A percentile compares a stretch with the other conserved stretches of the same genome.
phyloP scores from a whole-genome alignment of 2,113 vertebrate species.

The Salvelinus alpinus region DNA sequence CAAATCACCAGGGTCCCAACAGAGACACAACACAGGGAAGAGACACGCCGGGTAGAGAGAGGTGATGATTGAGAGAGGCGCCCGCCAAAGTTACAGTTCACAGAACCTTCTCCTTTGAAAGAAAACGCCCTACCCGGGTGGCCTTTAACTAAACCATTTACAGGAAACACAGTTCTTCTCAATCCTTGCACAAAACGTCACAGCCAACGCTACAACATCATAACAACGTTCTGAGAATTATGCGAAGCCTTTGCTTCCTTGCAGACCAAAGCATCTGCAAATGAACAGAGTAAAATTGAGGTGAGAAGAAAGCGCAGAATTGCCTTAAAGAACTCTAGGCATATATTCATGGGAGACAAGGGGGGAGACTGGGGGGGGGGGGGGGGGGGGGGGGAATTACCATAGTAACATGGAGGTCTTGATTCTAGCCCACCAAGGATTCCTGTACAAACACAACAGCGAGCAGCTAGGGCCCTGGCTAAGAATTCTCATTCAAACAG shows the following conservation, averaged over 20 bases:
- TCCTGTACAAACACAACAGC: constrained; percentile 33
- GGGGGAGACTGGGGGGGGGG: constrained; percentile 26
- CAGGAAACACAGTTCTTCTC: constrained; percentile 59
- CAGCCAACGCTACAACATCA: constrained; percentile 29
- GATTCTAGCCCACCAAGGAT: too few relatives aligned
- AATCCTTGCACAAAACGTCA: constrained; percentile 41
- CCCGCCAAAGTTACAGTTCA: constrained; percentile 54
- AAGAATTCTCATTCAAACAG: constrained; percentile 45
- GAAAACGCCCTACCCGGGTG: constrained; percentile 52
- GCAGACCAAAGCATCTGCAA: too few relatives aligned
- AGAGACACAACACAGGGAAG: constrained; percentile 33
- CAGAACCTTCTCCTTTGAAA: constrained; percentile 54
- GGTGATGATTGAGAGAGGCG: constrained; percentile 26
- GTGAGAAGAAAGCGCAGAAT: too few relatives aligned
- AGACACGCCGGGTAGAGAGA: constrained; percentile 45
- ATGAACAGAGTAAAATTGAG: too few relatives aligned
- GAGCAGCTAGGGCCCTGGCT: constrained; percentile 25
- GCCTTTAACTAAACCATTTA: constrained; percentile 13
- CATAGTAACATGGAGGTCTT: too few relatives aligned
- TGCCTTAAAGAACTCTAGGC: neutral
- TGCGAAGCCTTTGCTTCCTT: too few relatives aligned
- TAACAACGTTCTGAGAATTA: neutral
- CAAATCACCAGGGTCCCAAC: constrained; percentile 54
- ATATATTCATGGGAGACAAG: constrained; percentile 4
- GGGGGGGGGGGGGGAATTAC: neutral